A percentile compares a stretch with the other conserved stretches of the same genome.
phyloP scores from a whole-genome alignment of 2,797 vertebrate genomes.

The Darevskia mixta region DNA sequence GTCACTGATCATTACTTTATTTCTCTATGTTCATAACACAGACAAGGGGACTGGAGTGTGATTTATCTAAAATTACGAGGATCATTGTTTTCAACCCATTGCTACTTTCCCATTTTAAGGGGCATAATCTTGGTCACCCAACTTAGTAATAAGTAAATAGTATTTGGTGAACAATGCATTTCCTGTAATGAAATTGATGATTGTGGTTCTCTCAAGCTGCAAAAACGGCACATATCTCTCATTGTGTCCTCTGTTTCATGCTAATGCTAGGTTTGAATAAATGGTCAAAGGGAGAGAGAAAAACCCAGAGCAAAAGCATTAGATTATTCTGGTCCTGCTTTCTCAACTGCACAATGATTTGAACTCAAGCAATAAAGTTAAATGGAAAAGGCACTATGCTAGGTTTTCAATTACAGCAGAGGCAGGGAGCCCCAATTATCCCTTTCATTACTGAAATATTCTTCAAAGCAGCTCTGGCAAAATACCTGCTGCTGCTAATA shows the following conservation, averaged over 20 bases:
- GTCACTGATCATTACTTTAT: neutral
- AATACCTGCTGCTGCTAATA: conserved; percentile 65
- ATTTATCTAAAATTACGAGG: conserved; percentile 21
- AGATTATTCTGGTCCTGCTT: conserved; percentile 66
- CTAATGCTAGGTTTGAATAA: conserved; percentile 72
- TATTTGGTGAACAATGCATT: neutral
- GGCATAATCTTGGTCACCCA: neutral
- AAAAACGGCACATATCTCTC: conserved; percentile 68
- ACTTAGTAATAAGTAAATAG: conserved; percentile 5
- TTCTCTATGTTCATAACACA: neutral
- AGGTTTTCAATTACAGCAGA: conserved; percentile 69
- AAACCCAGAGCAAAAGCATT: conserved; percentile 61
- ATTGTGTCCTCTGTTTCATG: conserved; percentile 75
- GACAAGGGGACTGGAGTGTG: neutral
- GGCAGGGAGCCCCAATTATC: conserved; percentile 65
- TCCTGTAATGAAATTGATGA: conserved; percentile 74
- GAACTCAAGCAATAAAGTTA: conserved; percentile 74
- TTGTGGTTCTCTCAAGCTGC: conserved; percentile 74
- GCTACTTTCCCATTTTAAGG: neutral
- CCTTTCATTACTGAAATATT: conserved; percentile 59
- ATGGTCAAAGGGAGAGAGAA: conserved; percentile 50
- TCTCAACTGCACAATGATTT: conserved; percentile 45
- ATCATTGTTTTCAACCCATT: conserved; percentile 5
- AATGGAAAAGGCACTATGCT: conserved; percentile 70
- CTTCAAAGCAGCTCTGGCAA: conserved; percentile 52